Evolutionary conservation across 2,113 vertebrate species (phyloP).

Genomic region (Ciconia boyciana): DNA sequence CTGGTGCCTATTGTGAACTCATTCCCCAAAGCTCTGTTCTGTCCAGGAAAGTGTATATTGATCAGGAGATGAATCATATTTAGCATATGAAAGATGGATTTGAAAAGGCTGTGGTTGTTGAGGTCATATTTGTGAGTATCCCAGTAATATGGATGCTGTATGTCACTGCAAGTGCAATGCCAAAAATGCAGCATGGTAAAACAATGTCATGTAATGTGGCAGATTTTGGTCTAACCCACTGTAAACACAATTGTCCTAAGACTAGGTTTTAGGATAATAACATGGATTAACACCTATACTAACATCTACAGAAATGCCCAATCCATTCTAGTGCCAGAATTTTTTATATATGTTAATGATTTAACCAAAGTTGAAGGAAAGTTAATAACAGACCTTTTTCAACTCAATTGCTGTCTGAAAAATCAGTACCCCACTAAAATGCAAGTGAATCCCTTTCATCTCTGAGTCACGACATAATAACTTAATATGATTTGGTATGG

Average conservation of each 20-base stretch:
- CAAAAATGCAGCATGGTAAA: not conserved
- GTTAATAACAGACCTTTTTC: not conserved
- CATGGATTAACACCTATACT: not conserved
- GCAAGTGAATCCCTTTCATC: not conserved
- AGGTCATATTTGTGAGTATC: not conserved
- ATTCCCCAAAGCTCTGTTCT: not conserved
- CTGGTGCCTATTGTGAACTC: not conserved
- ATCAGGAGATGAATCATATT: not conserved
- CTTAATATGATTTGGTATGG: not conserved
- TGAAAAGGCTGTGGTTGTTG: not conserved
- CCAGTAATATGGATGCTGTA: rapidly evolving
- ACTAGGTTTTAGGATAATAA: not conserved
- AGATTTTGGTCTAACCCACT: not conserved
- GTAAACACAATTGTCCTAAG: not conserved
- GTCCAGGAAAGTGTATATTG: not conserved
- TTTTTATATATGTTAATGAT: not conserved
- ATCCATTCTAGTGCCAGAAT: not conserved
- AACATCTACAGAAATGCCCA: not conserved
- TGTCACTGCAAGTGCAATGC: not conserved
- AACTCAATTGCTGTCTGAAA: slow-evolving; percentile 1
- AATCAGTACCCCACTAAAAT: not conserved
- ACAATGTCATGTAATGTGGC: rapidly evolving
- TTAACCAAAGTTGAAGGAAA: not conserved
- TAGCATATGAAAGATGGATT: not conserved
- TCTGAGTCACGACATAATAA: slow-evolving; percentile 40